Conservation (phyloP, 2,113 vertebrate genomes). For the Erythrolamprus reginae region DNA sequence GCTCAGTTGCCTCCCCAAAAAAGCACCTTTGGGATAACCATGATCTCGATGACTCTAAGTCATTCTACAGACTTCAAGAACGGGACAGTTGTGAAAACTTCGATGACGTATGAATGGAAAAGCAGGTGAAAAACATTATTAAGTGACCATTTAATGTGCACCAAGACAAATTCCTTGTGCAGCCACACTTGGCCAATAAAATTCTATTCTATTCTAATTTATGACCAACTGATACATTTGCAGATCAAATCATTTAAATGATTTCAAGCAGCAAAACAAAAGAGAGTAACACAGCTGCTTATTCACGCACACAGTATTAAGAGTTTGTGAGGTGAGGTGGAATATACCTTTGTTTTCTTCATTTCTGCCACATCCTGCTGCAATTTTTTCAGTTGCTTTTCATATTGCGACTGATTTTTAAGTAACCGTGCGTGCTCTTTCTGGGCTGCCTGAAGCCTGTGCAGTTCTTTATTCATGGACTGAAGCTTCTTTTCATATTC, state of each 20-base stretch:
- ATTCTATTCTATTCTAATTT: no score
- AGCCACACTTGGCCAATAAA: no score
- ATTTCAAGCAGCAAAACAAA: neutral
- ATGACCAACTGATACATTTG: neutral
- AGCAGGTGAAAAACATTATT: neutral
- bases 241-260: neutral
- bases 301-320: neutral
- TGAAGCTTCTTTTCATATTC: slow-evolving; percentile 96
- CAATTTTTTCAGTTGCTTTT: slow-evolving; percentile 92
- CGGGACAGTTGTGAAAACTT: neutral
- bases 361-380: slow-evolving; percentile 94
- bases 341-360: slow-evolving; percentile 95
- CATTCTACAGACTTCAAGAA: no score
- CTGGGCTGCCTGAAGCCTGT: slow-evolving; percentile 91
- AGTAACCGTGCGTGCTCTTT: slow-evolving; percentile 93
- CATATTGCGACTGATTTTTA: slow-evolving; percentile 95
- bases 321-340: neutral
- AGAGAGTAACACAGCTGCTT: neutral
- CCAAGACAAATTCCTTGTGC: no score
- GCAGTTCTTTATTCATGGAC: slow-evolving; percentile 95
- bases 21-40: no score
- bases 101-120: neutral
- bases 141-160: neutral
- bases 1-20: no score
- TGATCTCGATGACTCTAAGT: no score